Evolutionary conservation across 1,140 invertebrate species (phyloP).

Genomic region (Lanistes nyassanus): DNA sequence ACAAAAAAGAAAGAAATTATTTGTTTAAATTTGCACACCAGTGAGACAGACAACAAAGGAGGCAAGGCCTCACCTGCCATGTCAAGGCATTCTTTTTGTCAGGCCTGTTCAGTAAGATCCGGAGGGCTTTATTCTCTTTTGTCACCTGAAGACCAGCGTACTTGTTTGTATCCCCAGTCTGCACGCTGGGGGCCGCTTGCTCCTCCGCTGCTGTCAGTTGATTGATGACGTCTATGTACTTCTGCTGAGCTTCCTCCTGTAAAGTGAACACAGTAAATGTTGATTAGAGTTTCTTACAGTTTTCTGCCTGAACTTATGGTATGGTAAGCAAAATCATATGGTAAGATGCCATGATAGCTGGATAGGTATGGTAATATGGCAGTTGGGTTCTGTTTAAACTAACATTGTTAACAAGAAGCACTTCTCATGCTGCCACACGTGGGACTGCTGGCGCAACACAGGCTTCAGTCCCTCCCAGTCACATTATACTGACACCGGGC

Average conservation of each 20-base stretch:
- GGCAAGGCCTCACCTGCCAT: constrained; percentile 58
- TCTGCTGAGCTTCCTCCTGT: constrained; percentile 51
- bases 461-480: no score
- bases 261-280: no score
- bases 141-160: constrained; percentile 52
- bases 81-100: constrained; percentile 83
- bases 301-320: no score
- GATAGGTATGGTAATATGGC: no score
- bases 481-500: no score
- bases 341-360: no score
- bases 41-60: neutral
- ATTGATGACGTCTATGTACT: constrained; percentile 48
- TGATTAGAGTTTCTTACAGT: no score
- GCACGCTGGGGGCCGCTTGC: neutral
- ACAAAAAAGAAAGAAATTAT: neutral
- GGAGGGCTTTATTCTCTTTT: constrained; percentile 70
- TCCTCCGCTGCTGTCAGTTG: constrained; percentile 32
- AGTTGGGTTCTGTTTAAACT: no score
- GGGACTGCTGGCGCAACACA: no score
- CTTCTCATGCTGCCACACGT: no score
- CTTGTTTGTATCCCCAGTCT: constrained; percentile 33
- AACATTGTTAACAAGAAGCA: no score
- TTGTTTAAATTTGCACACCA: neutral
- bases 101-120: constrained; percentile 74
- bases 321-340: constrained; percentile 15